Conservation (phyloP, 2,888 invertebrate genomes). For the Podabrus alpinus region DNA sequence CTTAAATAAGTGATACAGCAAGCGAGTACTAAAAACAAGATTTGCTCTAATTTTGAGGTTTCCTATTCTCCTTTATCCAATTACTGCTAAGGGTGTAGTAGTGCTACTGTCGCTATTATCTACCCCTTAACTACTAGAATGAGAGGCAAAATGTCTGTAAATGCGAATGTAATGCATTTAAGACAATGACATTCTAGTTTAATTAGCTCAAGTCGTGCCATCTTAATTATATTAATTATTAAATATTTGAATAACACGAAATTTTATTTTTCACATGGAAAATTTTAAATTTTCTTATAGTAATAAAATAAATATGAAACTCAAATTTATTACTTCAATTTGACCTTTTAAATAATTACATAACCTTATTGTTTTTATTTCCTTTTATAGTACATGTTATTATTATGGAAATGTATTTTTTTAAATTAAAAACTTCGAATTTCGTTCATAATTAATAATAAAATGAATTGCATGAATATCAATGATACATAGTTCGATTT, state of each 20-base stretch:
- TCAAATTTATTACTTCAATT: too few relatives aligned
- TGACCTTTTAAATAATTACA: too few relatives aligned
- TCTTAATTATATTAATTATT: conserved; percentile 1
- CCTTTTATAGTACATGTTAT: too few relatives aligned
- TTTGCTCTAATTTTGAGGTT: conserved; percentile 45
- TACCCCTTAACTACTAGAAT: conserved; percentile 50
- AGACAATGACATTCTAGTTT: conserved; percentile 21
- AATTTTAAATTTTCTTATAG: neutral
- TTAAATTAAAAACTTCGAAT: neutral
- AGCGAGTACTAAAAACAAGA: conserved; percentile 32
- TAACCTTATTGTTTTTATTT: too few relatives aligned
- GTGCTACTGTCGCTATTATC: conserved; percentile 49
- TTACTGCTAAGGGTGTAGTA: conserved; percentile 48
- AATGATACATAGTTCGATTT: neutral
- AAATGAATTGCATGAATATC: neutral
- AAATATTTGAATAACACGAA: neutral
- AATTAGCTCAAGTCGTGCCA: conserved; percentile 6
- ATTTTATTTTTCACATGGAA: neutral
- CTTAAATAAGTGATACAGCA: conserved; percentile 26
- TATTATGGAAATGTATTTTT: too few relatives aligned
- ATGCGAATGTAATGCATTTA: conserved; percentile 29
- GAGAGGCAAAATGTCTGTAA: conserved; percentile 43
- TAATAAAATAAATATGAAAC: too few relatives aligned
- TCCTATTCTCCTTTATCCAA: conserved; percentile 50
- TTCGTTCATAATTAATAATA: neutral